Base-by-base conservation (phyloP, 2,797 vertebrate genomes). In the Emydoidea blandingii region DNA sequence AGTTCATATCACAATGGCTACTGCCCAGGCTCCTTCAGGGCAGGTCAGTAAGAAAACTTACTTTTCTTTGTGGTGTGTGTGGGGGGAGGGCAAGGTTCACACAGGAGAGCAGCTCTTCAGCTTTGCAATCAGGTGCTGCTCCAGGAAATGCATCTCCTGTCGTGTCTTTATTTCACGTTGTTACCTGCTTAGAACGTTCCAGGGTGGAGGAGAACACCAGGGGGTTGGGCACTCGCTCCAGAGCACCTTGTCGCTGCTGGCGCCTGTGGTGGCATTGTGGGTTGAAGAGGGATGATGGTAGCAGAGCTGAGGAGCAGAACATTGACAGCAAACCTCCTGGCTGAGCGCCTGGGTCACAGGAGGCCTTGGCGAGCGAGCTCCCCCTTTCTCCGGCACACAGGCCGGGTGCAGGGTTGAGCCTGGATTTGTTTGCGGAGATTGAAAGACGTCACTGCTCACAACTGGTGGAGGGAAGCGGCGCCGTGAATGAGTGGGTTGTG, bases 401-500 rank as follows among this genome's bases (percentile, higher is more conserved):
- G 89, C 91, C 49, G 79, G 56, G 53, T 62, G 52, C 37, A 19
- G 11, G 37, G 31, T 44, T 72, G 85, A 87, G 56, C 12, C 23
- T 0, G n/a, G 44, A 7, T 41, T 79, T 1, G 0, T n/a, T 19
- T 31, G 47, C 12, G 5, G 1, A 27, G 5, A 87, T 37, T 41
- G 37, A 56, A 88, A 34, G 95, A 93, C 11, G 37, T 94, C 85
- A 0, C 94, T 89, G 83, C 1, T 72, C 80, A 88, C 18, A 1
- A 79, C 1, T 83, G 74, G 56, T 3, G 1, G 53, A 0, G 44
- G 27, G n/a, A 21, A 91, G 79, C 41, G 0, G 0, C 4, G 52
- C 37, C 1, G 79, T 92, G 96, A 95, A 93, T 81, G 88, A 12
- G 12, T 54, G 72, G 89, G 92, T 88, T 93, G 89, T 93, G 90